A percentile compares a stretch with the other conserved stretches of the same genome.
Conservation (phyloP, 2,113 vertebrate genomes). For the Orcinus orca region DNA sequence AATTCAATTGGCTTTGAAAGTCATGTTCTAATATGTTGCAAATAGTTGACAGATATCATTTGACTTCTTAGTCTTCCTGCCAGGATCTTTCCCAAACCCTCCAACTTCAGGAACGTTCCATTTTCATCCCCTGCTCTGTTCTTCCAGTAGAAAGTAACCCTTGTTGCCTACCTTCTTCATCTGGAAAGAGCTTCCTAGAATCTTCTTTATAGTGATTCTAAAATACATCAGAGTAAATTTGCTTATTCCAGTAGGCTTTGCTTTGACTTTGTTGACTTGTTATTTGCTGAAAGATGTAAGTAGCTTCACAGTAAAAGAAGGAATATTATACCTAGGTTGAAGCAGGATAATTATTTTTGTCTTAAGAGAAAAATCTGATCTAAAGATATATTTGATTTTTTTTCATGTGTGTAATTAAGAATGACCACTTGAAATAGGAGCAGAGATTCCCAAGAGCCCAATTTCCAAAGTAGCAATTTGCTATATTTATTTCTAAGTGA, state of each 20-base stretch:
- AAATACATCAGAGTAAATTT: background rate
- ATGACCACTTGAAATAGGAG: slow-evolving; percentile 64
- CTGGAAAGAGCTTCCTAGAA: background rate
- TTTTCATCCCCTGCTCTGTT: background rate
- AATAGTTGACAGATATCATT: background rate
- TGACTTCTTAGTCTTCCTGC: background rate
- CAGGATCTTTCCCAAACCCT: background rate
- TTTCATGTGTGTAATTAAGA: slow-evolving; percentile 57
- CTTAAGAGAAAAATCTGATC: slow-evolving; percentile 34
- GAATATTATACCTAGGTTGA: slow-evolving; percentile 25
- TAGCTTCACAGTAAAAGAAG: slow-evolving; percentile 18
- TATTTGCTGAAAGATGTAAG: slow-evolving; percentile 35
- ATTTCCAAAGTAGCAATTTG: slow-evolving; percentile 67
- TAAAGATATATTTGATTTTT: slow-evolving; percentile 51
- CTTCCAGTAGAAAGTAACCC: background rate
- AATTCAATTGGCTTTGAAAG: background rate
- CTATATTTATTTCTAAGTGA: slow-evolving; percentile 57
- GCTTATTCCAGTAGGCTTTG: background rate
- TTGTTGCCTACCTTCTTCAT: background rate
- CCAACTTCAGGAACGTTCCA: background rate
- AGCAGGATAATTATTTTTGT: slow-evolving; percentile 55
- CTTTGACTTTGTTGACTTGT: background rate
- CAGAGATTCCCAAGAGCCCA: slow-evolving; percentile 28
- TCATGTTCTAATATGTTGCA: background rate
- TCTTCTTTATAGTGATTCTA: background rate